These are phyloP conservation scores for Argyresthia goedartella DNA, from an alignment of 2,888 invertebrate species.

Conservation along the genomic window DNA sequence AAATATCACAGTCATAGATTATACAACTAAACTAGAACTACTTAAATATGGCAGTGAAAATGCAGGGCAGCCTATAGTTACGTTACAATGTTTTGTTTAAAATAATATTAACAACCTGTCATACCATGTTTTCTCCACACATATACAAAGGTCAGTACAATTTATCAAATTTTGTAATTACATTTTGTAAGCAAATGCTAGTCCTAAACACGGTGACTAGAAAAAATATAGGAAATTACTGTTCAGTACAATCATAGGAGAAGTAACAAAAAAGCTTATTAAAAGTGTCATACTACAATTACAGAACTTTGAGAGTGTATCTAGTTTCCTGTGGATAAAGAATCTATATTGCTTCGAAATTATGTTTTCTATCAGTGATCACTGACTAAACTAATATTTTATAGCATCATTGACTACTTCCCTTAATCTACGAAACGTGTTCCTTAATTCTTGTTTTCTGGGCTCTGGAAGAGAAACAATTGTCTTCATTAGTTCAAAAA, in stretches of 20 bases:
- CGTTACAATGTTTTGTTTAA: not conserved
- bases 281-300: not conserved
- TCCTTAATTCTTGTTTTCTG: conserved; percentile 44
- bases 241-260: conserved; percentile 16
- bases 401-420: conserved; percentile 7
- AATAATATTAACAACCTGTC: conserved; percentile 3
- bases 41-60: conserved; percentile 55
- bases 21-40: conserved; percentile 53
- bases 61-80: conserved; percentile 27
- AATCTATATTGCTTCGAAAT: conserved; percentile 40
- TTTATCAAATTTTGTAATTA: conserved; percentile 9
- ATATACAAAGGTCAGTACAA: conserved; percentile 11
- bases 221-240: conserved; percentile 54
- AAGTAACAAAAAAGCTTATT: conserved; percentile 29
- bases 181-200: conserved; percentile 43
- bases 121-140: conserved; percentile 1
- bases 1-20: conserved; percentile 70
- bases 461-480: conserved; percentile 43
- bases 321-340: no score
- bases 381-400: not conserved
- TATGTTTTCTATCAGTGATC: conserved; percentile 12
- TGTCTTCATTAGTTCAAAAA: not conserved
- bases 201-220: conserved; percentile 65
- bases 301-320: no score
- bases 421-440: conserved; percentile 6